Evolutionary conservation across 1,140 invertebrate genomes (phyloP), one percentile per base, ranked within the genome.

Genomic region (Drosophila quadrilineata): DNA sequence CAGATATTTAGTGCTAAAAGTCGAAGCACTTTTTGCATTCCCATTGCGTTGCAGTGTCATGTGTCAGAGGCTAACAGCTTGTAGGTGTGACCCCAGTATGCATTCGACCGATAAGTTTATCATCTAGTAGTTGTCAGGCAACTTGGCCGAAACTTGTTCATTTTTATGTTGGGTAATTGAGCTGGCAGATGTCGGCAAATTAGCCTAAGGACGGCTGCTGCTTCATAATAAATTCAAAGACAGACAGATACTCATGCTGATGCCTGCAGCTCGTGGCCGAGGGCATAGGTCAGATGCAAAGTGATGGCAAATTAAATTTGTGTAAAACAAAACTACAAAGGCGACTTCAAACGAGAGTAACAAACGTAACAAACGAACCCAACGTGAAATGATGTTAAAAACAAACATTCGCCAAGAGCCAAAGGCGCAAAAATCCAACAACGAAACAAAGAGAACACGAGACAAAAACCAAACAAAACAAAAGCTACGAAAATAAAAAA

Each of bases 331-430:
- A 60, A 62, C 64, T 72, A 73, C 75, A 77, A 77, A 77, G 70
- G 36, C 46, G 50, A 63, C 76, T 82, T 79, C 75, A 79, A 79
- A 79, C 66, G 53, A 24, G 40, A 40, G n/a, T n/a, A n/a, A n/a
- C n/a, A n/a, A 36, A 52, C 21, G 40, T n/a, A 69, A 70, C 53
- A 65, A 58, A 40, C 67, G 53, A 46, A 35, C 26, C 60, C 33
- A 59, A 70, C 43, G 71, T 41, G 57, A 80, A 71, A 71, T 75
- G 35, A 67, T 75, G 71, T 54, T 75, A 36, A 80, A 58, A 79
- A 71, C 71, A 75, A 71, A 74, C 48, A 79, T 43, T 75, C 17
- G 75, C 76, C 75, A 62, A 43, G 60, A 75, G 76, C 54, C 71
- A 67, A 58, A 16, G 53, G 40, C 14, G 22, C 21, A 58, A 66